Percentiles rank a stretch among this genome's conserved stretches.
Conservation (phyloP, 2,888 invertebrate genomes). For the Apoda limacodes region DNA sequence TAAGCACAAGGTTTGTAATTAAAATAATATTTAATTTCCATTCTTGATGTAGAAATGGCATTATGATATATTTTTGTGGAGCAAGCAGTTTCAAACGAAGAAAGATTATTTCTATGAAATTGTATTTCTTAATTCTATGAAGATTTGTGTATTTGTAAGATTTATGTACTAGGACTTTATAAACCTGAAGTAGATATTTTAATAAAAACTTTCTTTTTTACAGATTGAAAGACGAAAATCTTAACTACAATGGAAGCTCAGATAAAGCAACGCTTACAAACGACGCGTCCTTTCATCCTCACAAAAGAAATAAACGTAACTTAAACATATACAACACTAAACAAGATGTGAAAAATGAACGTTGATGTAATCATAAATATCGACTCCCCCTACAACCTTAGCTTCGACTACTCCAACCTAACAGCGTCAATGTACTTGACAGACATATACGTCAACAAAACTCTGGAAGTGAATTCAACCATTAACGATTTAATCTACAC, state of each 20-base stretch:
- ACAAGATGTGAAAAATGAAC: conserved; percentile 53
- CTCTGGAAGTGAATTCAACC: conserved; percentile 42
- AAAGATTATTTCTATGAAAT: no score
- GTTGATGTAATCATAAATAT: conserved; percentile 39
- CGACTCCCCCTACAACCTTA: conserved; percentile 38
- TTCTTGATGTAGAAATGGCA: no score
- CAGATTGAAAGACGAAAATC: no score
- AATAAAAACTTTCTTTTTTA: not conserved
- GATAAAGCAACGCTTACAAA: conserved; percentile 15
- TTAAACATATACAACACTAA: conserved; percentile 23
- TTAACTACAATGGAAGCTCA: not conserved
- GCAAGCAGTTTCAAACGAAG: no score
- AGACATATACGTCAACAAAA: conserved; percentile 43
- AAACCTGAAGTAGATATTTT: not conserved
- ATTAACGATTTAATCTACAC: conserved; percentile 44
- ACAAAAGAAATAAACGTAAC: conserved; percentile 40
- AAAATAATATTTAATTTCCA: no score
- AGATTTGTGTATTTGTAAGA: no score
- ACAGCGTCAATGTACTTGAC: conserved; percentile 62
- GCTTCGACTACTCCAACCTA: conserved; percentile 44
- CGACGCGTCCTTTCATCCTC: conserved; percentile 23
- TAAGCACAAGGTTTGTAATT: conserved; percentile 28
- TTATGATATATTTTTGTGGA: no score
- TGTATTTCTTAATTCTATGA: no score
- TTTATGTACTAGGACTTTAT: no score